Evolutionary conservation across 2,888 invertebrate genomes (phyloP).

Genomic region (Ptilodon capucinus): DNA sequence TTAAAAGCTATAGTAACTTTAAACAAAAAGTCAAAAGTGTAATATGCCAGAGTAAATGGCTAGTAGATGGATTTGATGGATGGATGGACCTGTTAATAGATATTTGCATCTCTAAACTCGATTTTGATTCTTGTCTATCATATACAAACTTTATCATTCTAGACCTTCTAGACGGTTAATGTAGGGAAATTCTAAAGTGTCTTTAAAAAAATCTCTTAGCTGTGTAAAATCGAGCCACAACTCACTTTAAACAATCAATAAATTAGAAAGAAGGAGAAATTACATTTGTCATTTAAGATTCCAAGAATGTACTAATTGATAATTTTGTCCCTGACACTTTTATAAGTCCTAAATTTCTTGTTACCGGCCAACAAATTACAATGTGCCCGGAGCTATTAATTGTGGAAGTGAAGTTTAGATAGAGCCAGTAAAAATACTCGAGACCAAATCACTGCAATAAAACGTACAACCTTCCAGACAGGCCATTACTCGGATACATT

Average conservation of each 20-base stretch:
- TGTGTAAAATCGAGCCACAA: neutral
- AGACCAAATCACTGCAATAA: conserved; percentile 39
- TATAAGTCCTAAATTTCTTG: conserved; percentile 19
- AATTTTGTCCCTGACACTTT: conserved; percentile 16
- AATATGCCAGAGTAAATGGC: too few relatives aligned
- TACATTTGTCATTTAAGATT: neutral
- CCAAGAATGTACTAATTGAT: conserved; percentile 11
- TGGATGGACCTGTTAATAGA: too few relatives aligned
- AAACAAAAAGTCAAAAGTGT: too few relatives aligned
- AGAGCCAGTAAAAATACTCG: conserved; percentile 23
- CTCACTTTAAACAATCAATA: neutral
- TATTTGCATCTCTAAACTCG: too few relatives aligned
- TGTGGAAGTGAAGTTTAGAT: conserved; percentile 14
- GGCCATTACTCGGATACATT: conserved; percentile 45
- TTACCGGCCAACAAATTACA: conserved; percentile 25
- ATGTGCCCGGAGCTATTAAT: conserved; percentile 21
- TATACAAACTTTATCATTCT: neutral
- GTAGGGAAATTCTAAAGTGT: neutral
- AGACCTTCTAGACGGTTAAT: neutral
- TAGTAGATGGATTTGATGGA: too few relatives aligned
- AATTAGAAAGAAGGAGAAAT: neutral
- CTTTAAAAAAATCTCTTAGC: neutral
- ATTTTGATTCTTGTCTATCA: too few relatives aligned
- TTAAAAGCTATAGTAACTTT: too few relatives aligned
- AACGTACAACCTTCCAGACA: conserved; percentile 35